Percentiles rank a stretch among this genome's conserved stretches.
These are phyloP conservation scores for Hybognathus amarus DNA, from an alignment of 2,797 vertebrate species.

Conservation along the genomic window DNA sequence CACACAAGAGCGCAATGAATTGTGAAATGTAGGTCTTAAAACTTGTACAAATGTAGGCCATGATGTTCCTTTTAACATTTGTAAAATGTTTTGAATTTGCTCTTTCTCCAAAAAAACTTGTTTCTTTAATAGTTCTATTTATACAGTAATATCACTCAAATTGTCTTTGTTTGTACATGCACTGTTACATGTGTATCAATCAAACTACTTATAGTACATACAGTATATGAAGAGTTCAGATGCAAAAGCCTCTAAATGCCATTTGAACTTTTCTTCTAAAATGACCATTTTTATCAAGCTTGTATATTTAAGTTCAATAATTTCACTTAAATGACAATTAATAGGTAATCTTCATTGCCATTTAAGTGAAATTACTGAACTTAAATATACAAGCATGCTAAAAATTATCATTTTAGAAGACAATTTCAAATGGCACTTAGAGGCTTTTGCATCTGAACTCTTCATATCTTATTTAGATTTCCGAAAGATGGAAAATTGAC, in stretches of 20 bases:
- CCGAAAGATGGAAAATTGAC: not conserved
- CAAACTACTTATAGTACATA: not conserved
- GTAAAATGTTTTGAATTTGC: not conserved
- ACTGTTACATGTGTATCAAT: not conserved
- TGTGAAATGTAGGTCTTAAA: conserved; percentile 6
- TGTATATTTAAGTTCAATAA: too few species aligned
- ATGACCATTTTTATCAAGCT: too few species aligned
- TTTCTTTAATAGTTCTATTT: not conserved
- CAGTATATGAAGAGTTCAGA: too few species aligned
- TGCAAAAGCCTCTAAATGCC: too few species aligned
- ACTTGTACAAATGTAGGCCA: conserved; percentile 9
- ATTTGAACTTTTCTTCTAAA: too few species aligned
- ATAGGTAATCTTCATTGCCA: too few species aligned
- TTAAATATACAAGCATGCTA: too few species aligned
- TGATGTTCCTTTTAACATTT: not conserved
- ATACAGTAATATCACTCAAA: not conserved
- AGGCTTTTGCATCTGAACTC: too few species aligned
- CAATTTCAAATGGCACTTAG: too few species aligned
- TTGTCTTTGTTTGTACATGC: not conserved
- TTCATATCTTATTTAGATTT: not conserved
- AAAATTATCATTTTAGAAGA: too few species aligned
- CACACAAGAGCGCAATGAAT: not conserved
- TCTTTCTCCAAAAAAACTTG: not conserved
- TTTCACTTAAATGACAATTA: too few species aligned
- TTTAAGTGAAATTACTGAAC: too few species aligned